Evolutionary conservation across 2,797 vertebrate species (phyloP).

Genomic region (Mus caroli): DNA sequence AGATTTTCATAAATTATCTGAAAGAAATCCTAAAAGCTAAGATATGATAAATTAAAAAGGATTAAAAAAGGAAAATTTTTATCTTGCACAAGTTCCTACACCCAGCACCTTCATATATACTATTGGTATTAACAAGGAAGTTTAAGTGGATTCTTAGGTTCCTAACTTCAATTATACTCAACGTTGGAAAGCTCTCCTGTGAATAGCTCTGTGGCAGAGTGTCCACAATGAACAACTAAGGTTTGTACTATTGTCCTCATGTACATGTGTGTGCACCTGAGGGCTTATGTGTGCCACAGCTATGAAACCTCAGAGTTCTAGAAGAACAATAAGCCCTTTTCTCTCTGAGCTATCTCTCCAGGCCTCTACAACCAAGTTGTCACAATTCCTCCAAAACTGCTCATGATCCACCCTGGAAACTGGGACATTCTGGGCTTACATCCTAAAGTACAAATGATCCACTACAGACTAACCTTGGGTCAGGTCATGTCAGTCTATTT

Average conservation of each 20-base stretch:
- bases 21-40: neutral
- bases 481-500: neutral
- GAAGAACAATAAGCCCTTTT: neutral
- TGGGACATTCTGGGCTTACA: neutral
- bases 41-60: neutral
- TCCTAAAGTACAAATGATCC: conserved; percentile 17
- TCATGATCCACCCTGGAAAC: conserved; percentile 16
- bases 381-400: neutral
- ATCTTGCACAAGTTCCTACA: neutral
- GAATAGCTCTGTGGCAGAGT: neutral
- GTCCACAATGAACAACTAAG: neutral
- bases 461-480: conserved; percentile 59
- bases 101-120: neutral
- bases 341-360: neutral
- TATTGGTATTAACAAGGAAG: neutral
- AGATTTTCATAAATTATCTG: conserved; percentile 28
- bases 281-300: neutral
- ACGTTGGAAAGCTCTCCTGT: neutral
- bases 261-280: neutral
- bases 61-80: conserved; percentile 13
- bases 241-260: no score
- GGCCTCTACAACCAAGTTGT: neutral
- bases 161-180: conserved; percentile 1
- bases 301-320: neutral
- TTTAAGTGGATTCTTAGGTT: neutral